Percentiles rank a stretch among this genome's conserved stretches.
Conservation (phyloP, 2,797 vertebrate genomes). For the Onychomys leucogaster region DNA sequence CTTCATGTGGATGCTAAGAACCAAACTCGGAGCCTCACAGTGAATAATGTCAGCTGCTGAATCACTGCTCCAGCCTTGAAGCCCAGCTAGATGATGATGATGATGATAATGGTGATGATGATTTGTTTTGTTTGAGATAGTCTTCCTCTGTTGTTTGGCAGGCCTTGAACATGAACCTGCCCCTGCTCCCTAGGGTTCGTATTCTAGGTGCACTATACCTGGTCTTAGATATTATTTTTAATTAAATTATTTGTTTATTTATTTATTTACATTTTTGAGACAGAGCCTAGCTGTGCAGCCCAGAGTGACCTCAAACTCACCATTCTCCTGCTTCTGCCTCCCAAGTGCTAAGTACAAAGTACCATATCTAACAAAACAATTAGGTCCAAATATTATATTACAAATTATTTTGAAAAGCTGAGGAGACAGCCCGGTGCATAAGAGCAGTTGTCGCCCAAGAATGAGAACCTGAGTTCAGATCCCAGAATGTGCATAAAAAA, state of each 20-base stretch:
- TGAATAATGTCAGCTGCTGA: background rate
- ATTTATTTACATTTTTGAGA: background rate
- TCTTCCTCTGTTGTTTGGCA: background rate
- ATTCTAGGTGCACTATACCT: background rate
- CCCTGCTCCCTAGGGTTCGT: background rate
- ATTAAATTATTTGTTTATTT: background rate
- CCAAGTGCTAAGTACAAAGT: background rate
- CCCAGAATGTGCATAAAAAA: background rate
- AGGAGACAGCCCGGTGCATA: background rate
- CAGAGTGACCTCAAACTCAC: background rate
- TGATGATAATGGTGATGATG: too few relatives aligned
- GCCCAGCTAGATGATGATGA: background rate
- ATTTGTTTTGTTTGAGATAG: background rate
- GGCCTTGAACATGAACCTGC: background rate
- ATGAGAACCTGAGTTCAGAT: background rate
- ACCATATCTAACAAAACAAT: background rate
- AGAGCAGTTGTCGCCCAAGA: background rate
- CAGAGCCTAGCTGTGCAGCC: background rate
- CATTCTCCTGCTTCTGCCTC: background rate
- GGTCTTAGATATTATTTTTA: background rate
- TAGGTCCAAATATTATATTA: background rate
- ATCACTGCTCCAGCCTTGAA: background rate
- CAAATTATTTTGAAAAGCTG: background rate
- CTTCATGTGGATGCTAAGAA: background rate
- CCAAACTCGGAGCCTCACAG: background rate